Conservation (phyloP, 1,140 invertebrate species). For the Hypsibius dujardini region DNA sequence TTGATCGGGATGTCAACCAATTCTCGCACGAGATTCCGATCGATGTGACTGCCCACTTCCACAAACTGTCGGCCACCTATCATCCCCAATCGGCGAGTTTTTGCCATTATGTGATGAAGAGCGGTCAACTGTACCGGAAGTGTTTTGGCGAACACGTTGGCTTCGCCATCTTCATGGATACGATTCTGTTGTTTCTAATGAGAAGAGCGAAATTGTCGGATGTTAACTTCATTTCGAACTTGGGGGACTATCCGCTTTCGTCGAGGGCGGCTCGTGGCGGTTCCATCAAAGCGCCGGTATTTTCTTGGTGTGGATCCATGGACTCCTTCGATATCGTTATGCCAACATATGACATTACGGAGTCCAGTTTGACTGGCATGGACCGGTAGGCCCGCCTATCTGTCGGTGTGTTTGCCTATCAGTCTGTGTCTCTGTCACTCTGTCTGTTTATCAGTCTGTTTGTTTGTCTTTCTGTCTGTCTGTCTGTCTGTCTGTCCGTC, state of each 20-base stretch:
- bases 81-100: constrained; percentile 41
- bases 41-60: constrained; percentile 19
- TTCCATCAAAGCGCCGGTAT: constrained; percentile 48
- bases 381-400: too few relatives aligned
- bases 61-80: constrained; percentile 20
- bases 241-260: constrained; percentile 80
- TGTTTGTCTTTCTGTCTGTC: too few relatives aligned
- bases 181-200: constrained; percentile 58
- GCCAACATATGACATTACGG: constrained; percentile 85
- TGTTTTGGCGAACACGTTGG: constrained; percentile 87
- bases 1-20: constrained; percentile 49
- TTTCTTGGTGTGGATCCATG: constrained; percentile 85
- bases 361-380: constrained; percentile 75
- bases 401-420: too few relatives aligned
- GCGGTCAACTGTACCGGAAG: constrained; percentile 63
- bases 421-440: too few relatives aligned
- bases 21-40: constrained; percentile 37
- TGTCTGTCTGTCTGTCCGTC: too few relatives aligned
- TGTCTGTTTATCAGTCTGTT: constrained; percentile 10
- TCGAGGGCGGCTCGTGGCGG: constrained; percentile 31
- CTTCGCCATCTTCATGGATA: constrained; percentile 87
- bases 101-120: constrained; percentile 70
- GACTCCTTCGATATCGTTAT: constrained; percentile 69
- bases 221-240: constrained; percentile 73
- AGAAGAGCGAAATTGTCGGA: constrained; percentile 68